Evolutionary conservation across 2,888 invertebrate species (phyloP), one percentile per base, ranked within the genome.

Genomic region (Sphinx pinastri): DNA sequence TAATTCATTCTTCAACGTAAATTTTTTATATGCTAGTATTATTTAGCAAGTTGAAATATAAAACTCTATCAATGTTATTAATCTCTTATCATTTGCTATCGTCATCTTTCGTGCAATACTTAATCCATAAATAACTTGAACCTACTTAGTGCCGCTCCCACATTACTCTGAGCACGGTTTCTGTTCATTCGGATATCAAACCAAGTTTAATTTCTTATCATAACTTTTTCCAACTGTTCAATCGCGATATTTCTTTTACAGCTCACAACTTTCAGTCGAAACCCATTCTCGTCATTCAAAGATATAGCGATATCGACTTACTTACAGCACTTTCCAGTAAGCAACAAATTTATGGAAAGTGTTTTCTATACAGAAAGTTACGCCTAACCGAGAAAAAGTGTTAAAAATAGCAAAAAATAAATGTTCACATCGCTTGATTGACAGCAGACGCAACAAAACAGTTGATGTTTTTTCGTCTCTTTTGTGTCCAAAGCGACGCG

Each of bases 291-390:
- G 45, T 45, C 47, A 60, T 69, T 69, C 47, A 45, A 13, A 38
- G 38, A 45, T 69, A 16, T 16, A 63, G 52, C 70, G 69, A 68
- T 63, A 75, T 63, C 16, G 68, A 10, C 57, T 47, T 54, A 55
- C 5, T 25, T 63, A 51, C 38, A 57, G 14, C 25, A 79, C 81
- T 85, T 86, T 85, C 82, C 79, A 76, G 75, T 70, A 72, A 71
- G 68, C 68, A 71, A 72, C 74, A 78, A 80, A 84, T 84, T 82
- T 78, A 79, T 84, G 85, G 85, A 87, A 88, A 87, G 87, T 86
- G 81, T 83, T 82, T 81, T 77, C 79, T 76, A 78, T 70, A 72
- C 81, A 82, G 83, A 85, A 84, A 85, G 84, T 85, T 80, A 75
- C 76, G 72, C 73, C 77, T 74, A 72, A 73, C 72, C 70, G 77